Evolutionary conservation across 1,140 invertebrate species (phyloP).

Genomic region (Oppia nitens): DNA sequence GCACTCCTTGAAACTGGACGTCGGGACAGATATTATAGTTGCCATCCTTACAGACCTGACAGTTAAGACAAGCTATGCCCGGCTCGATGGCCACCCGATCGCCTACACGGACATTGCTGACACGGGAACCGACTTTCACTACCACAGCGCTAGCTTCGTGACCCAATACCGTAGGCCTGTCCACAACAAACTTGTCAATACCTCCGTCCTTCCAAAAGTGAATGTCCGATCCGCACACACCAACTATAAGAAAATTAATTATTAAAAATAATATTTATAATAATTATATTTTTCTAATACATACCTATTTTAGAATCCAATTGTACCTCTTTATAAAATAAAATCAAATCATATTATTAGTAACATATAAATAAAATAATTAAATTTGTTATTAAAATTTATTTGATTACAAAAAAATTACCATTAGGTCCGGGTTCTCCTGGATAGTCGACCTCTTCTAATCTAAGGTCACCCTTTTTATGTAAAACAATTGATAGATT

Average conservation of each 20-base stretch:
- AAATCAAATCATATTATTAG: no score
- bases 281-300: no score
- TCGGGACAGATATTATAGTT: slow-evolving; percentile 79
- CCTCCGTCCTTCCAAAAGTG: slow-evolving; percentile 66
- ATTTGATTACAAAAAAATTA: no score
- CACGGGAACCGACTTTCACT: slow-evolving; percentile 47
- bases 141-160: slow-evolving; percentile 69
- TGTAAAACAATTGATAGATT: no score
- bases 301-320: no score
- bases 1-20: slow-evolving; percentile 70
- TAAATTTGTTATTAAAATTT: no score
- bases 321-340: no score
- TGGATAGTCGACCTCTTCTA: no score
- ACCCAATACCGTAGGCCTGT: slow-evolving; percentile 69
- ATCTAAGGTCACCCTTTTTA: no score
- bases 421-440: no score
- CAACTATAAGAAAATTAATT: slow-evolving; percentile 32
- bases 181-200: slow-evolving; percentile 64
- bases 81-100: slow-evolving; percentile 87
- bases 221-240: slow-evolving; percentile 90
- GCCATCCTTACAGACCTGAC: slow-evolving; percentile 66
- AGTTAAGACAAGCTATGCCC: slow-evolving; percentile 65
- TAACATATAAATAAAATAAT: no score
- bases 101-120: slow-evolving; percentile 52
- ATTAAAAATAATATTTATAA: no score